Conservation (phyloP, 2,797 vertebrate species). For the Myiotriccus ornatus region DNA sequence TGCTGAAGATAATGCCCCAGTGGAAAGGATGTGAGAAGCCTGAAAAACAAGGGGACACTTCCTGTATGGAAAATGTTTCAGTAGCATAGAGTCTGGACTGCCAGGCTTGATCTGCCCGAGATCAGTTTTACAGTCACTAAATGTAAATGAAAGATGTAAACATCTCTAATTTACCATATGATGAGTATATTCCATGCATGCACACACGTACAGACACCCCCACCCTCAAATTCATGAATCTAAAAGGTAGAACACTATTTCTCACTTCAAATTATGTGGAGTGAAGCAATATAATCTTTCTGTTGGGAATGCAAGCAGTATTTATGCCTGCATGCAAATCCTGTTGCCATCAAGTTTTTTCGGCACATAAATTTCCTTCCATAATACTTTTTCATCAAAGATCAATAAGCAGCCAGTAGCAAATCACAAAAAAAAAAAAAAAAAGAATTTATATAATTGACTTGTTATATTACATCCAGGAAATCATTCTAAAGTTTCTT, state of each 20-base stretch:
- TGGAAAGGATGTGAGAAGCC: neutral
- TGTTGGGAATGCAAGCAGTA: neutral
- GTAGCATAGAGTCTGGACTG: neutral
- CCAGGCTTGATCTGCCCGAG: neutral
- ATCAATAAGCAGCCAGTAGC: conserved; percentile 34
- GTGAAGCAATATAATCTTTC: neutral
- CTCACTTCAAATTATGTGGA: neutral
- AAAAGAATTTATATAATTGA: conserved; percentile 26
- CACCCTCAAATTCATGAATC: neutral
- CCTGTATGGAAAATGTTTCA: neutral
- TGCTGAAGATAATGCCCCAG: neutral
- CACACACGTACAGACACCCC: neutral
- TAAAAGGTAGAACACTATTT: neutral
- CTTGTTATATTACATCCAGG: neutral
- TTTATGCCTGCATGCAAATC: conserved; percentile 19
- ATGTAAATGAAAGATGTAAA: neutral
- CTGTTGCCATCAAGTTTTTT: conserved; percentile 10
- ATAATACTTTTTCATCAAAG: conserved; percentile 41
- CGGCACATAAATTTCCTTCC: conserved; percentile 29
- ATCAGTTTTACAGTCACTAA: neutral
- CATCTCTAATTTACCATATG: neutral
- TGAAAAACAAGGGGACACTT: rapidly evolving
- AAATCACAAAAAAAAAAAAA: conserved; percentile 25
- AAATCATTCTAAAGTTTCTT: neutral
- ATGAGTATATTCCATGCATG: neutral